Evolutionary conservation across 2,888 invertebrate species (phyloP), one percentile per base, ranked within the genome.

Genomic region (Ectemnius lituratus): DNA sequence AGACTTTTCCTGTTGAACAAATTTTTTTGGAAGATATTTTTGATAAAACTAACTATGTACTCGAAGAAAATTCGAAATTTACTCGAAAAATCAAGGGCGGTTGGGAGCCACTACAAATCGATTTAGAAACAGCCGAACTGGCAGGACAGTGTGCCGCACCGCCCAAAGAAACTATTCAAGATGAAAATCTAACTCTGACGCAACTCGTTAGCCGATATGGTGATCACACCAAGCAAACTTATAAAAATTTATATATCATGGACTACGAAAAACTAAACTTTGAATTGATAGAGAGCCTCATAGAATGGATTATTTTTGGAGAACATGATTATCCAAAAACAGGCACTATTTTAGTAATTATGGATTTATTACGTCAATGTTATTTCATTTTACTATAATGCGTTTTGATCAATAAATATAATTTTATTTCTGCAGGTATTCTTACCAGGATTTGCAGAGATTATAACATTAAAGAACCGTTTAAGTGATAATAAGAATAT

Each of bases 1-100:
- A 96, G 86, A 97, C 97, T 0, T 97, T 95, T 88, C 96, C 97
- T 0, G 97, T 97, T 0, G 93, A 95, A 82, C 96, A 97, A 88
- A 91, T 94, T 52, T 96, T 95, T 87, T 91, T 97, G 58, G 97
- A 97, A 91, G 96, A 97, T 85, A 94, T 97, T 57, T 90, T 97
- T 84, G 96, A 97, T 82, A 90, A 91, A 52, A 92, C 92, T 13
- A 90, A 91, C 83, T 95, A 92, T 88, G 92, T 93, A 8, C 88
- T 94, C 76, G 94, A 94, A 86, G 93, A 93, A 78, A 93, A 94
- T 82, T 93, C 94, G 0, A 93, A 92, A 11, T 95, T 92, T 84
- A 92, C 95, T 0, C 92, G 95, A 58, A 94, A 93, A 90, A 91
- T 95, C 0, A 94, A 93, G 90, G 93, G 94, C 87, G 88, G 89